A percentile compares a stretch with the other conserved stretches of the same genome.
Evolutionary conservation across 2,113 vertebrate species (phyloP).

Genomic region (Casuarius casuarius): DNA sequence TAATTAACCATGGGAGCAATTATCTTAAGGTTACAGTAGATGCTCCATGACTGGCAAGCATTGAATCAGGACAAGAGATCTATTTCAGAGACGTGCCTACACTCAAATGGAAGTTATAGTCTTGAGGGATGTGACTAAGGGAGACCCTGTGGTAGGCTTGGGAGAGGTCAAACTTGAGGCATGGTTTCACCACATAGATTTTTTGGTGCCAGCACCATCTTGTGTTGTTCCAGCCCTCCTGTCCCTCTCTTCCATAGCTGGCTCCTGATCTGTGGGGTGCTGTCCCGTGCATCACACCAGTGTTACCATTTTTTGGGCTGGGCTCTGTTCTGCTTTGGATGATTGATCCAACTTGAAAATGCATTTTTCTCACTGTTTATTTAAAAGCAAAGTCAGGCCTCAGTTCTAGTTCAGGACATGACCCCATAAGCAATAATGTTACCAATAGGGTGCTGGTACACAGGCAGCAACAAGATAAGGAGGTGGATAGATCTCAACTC

Average conservation of each 20-base stretch:
- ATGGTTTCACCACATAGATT: not conserved
- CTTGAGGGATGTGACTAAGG: not conserved
- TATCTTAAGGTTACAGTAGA: constrained; percentile 5
- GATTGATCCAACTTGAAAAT: not conserved
- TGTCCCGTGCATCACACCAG: not conserved
- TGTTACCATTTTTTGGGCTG: not conserved
- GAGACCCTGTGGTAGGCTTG: not conserved
- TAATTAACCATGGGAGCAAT: constrained; percentile 42
- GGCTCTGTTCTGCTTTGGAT: not conserved
- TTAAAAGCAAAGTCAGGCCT: not conserved
- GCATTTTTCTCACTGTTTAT: not conserved
- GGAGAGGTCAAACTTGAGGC: not conserved
- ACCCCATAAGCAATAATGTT: not conserved
- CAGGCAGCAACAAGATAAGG: not conserved
- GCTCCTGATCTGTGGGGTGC: not conserved
- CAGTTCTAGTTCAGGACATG: not conserved
- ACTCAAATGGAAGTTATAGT: not conserved
- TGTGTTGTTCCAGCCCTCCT: not conserved
- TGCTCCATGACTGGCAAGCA: not conserved
- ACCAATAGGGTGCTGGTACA: not conserved
- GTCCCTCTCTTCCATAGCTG: not conserved
- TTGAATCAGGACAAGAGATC: not conserved
- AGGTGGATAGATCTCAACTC: not conserved
- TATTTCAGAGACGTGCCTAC: not conserved
- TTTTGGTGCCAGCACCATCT: not conserved